Conservation (phyloP, 1,140 invertebrate genomes). For the Apocrypta bakeri region DNA sequence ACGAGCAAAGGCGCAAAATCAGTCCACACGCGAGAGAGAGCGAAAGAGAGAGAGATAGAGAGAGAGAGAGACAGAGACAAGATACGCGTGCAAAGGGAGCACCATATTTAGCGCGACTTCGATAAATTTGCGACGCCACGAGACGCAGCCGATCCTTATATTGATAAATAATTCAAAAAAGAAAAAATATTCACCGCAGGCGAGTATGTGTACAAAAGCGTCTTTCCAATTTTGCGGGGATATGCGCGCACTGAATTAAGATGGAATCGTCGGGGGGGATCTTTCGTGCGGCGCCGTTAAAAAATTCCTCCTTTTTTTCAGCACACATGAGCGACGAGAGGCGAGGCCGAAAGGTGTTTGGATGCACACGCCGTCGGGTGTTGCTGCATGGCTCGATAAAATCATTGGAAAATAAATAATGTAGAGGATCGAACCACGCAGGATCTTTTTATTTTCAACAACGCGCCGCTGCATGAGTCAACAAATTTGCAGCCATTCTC, state of each 20-base stretch:
- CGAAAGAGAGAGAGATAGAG: too few relatives aligned
- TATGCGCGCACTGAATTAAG: slow-evolving; percentile 50
- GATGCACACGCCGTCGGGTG: background rate
- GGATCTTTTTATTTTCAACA: slow-evolving; percentile 17
- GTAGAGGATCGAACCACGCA: background rate
- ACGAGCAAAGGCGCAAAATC: slow-evolving; percentile 50
- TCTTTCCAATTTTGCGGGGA: slow-evolving; percentile 51
- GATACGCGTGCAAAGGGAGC: slow-evolving; percentile 53
- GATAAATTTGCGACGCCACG: slow-evolving; percentile 64
- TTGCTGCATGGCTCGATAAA: slow-evolving; percentile 20
- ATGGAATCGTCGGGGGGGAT: slow-evolving; percentile 11
- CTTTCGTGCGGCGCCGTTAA: slow-evolving; percentile 5
- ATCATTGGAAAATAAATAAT: slow-evolving; percentile 42
- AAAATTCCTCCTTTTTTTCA: slow-evolving; percentile 14
- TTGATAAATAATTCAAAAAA: background rate
- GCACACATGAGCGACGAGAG: background rate
- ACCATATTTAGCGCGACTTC: slow-evolving; percentile 65
- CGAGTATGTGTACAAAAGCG: background rate
- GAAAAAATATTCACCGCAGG: background rate
- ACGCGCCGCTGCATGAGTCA: slow-evolving; percentile 12
- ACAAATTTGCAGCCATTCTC: slow-evolving; percentile 15
- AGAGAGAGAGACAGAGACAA: too few relatives aligned
- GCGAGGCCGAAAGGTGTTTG: background rate
- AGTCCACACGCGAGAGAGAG: slow-evolving; percentile 59
- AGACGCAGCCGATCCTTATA: background rate